Conservation (phyloP, 2,797 vertebrate genomes). For the Melanogrammus aeglefinus region DNA sequence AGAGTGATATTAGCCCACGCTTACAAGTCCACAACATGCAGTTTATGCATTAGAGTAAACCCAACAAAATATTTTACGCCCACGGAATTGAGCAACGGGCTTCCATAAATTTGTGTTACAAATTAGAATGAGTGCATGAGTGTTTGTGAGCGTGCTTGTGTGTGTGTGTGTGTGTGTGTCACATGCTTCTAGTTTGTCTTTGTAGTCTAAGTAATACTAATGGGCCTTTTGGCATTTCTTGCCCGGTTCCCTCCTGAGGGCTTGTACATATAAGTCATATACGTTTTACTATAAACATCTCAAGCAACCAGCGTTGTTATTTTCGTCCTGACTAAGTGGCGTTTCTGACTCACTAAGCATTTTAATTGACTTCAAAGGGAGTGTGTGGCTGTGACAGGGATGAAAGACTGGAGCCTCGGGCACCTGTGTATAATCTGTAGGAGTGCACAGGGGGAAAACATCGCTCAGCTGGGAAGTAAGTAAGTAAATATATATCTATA, state of each 20-base stretch:
- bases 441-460: conserved; percentile 22
- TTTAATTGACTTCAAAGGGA: conserved; percentile 52
- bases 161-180: conserved; percentile 8
- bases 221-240: conserved; percentile 36
- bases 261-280: conserved; percentile 52
- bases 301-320: conserved; percentile 50
- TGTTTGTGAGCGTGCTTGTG: not conserved
- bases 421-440: conserved; percentile 15
- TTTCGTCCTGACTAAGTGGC: conserved; percentile 56
- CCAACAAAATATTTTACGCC: not conserved
- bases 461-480: not conserved
- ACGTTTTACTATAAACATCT: conserved; percentile 61
- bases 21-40: not conserved
- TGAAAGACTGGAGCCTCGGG: conserved; percentile 23
- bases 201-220: conserved; percentile 30
- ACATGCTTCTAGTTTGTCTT: conserved; percentile 22
- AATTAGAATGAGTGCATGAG: not conserved
- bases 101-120: not conserved
- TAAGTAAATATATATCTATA: not conserved
- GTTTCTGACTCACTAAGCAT: conserved; percentile 47
- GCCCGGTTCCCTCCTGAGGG: conserved; percentile 22
- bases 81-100: not conserved
- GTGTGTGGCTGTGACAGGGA: conserved; percentile 20
- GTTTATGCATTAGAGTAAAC: not conserved
- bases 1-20: not conserved